Percentiles rank a stretch among this genome's conserved stretches.
Evolutionary conservation across 2,888 invertebrate genomes (phyloP).

Genomic region (Graphium colonna): DNA sequence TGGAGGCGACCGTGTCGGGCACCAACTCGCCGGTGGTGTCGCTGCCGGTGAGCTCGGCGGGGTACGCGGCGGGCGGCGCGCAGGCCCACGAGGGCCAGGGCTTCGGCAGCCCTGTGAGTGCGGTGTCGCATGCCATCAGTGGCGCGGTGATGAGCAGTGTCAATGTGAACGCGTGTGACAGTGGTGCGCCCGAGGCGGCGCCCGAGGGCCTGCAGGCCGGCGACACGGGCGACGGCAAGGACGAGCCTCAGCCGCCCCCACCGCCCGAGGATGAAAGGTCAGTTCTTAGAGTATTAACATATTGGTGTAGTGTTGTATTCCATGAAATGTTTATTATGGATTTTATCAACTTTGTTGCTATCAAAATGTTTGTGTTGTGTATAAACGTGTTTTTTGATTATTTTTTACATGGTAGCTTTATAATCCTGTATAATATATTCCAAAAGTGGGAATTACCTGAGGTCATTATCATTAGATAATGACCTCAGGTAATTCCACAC

Average conservation of each 20-base stretch:
- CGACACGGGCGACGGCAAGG: conserved; percentile 68
- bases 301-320: too few relatives aligned
- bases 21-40: conserved; percentile 77
- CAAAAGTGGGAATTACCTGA: too few relatives aligned
- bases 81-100: conserved; percentile 70
- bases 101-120: conserved; percentile 77
- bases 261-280: conserved; percentile 76
- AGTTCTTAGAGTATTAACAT: too few relatives aligned
- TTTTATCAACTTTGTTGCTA: too few relatives aligned
- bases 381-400: too few relatives aligned
- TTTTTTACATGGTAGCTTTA: too few relatives aligned
- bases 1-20: conserved; percentile 69
- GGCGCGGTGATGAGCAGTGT: conserved; percentile 70
- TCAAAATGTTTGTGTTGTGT: too few relatives aligned
- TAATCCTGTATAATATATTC: too few relatives aligned
- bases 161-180: conserved; percentile 72
- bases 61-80: conserved; percentile 55
- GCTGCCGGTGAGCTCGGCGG: conserved; percentile 67
- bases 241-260: conserved; percentile 56
- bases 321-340: too few relatives aligned
- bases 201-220: conserved; percentile 56
- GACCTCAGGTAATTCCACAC: too few relatives aligned
- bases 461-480: too few relatives aligned
- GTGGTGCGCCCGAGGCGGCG: conserved; percentile 58
- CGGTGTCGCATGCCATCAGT: conserved; percentile 71